Evolutionary conservation across 2,113 vertebrate species (phyloP).

Genomic region (Cygnus buccinator): DNA sequence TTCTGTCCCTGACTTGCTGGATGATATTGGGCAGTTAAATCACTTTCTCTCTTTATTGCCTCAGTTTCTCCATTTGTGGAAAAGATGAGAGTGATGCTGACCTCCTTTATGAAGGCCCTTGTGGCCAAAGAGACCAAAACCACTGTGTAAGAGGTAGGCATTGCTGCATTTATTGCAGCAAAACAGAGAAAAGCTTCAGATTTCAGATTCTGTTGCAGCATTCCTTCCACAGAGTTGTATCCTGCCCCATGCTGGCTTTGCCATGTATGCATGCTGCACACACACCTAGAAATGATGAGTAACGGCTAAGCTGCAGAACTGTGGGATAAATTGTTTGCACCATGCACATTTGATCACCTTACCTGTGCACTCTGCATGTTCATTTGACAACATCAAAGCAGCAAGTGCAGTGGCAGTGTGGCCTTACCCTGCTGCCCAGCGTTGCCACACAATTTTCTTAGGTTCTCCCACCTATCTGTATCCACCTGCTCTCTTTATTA

Average conservation of each 20-base stretch:
- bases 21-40: not conserved
- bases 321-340: not conserved
- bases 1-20: not conserved
- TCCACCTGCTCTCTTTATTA: not conserved
- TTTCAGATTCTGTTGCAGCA: not conserved
- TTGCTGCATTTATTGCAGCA: not conserved
- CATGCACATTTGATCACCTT: not conserved
- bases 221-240: not conserved
- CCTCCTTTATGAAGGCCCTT: not conserved
- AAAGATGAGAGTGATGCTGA: not conserved
- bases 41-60: not conserved
- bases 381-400: not conserved
- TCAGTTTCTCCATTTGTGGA: not conserved
- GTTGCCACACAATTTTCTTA: not conserved
- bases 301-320: not conserved
- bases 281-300: not conserved
- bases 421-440: not conserved
- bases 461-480: not conserved
- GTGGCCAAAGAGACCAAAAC: not conserved
- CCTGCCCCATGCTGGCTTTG: not conserved
- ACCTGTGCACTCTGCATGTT: not conserved
- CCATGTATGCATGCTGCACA: fast-evolving
- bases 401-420: not conserved
- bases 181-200: not conserved
- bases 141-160: not conserved